Evolutionary conservation across 1,140 invertebrate genomes (phyloP).

Genomic region (Solenopsis fugax): DNA sequence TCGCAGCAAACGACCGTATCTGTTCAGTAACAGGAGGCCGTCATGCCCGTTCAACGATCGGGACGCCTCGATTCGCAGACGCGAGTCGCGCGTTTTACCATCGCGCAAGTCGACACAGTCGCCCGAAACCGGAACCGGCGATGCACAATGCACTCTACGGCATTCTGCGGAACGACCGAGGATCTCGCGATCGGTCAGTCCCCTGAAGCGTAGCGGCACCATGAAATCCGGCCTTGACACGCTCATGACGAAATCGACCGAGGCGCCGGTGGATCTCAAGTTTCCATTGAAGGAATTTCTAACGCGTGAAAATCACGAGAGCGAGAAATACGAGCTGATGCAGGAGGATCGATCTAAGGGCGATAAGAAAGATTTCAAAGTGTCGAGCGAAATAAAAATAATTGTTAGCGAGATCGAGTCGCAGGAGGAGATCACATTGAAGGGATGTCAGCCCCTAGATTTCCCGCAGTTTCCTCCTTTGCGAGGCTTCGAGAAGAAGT

Average conservation of each 20-base stretch:
- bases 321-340: conserved; percentile 54
- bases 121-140: conserved; percentile 13
- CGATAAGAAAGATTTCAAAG: conserved; percentile 69
- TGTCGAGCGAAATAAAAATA: conserved; percentile 80
- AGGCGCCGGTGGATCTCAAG: conserved; percentile 68
- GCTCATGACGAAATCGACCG: conserved; percentile 65
- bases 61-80: conserved; percentile 5
- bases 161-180: conserved; percentile 42
- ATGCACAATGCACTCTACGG: background rate
- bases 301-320: background rate
- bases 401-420: conserved; percentile 76
- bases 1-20: conserved; percentile 71
- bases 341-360: conserved; percentile 15
- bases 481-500: conserved; percentile 73
- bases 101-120: conserved; percentile 22
- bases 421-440: conserved; percentile 45
- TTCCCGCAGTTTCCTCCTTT: background rate
- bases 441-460: conserved; percentile 57
- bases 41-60: conserved; percentile 48
- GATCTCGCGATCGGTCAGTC: conserved; percentile 44
- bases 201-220: conserved; percentile 79
- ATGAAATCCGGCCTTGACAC: conserved; percentile 79
- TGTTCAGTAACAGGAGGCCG: conserved; percentile 55
- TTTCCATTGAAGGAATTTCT: conserved; percentile 31
- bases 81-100: conserved; percentile 14